These are phyloP conservation scores for Diarsia mendica DNA, from an alignment of 2,888 invertebrate genomes.

Conservation along the genomic window DNA sequence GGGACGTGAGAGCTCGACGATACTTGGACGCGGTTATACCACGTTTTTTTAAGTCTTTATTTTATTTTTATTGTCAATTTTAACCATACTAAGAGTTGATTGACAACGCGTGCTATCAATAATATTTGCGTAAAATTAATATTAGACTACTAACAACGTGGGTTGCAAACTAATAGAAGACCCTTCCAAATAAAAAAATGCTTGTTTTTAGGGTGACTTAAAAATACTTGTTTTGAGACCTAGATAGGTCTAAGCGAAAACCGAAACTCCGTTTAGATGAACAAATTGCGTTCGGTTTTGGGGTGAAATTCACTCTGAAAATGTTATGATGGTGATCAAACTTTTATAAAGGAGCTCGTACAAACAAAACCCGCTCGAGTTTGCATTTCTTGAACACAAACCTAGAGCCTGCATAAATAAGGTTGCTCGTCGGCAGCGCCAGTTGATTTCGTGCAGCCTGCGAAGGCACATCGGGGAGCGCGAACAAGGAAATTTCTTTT, in stretches of 20 bases:
- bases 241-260: not conserved
- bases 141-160: not conserved
- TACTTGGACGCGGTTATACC: too few relatives aligned
- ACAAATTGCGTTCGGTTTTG: not conserved
- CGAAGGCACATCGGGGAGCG: not conserved
- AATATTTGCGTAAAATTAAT: not conserved
- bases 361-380: not conserved
- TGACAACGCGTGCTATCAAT: constrained; percentile 11
- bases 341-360: not conserved
- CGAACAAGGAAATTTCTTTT: too few relatives aligned
- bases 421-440: not conserved
- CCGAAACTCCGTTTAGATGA: not conserved
- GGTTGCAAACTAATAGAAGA: not conserved
- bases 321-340: not conserved
- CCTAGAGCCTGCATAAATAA: too few relatives aligned
- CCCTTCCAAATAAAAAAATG: constrained; percentile 1
- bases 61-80: constrained; percentile 14
- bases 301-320: too few relatives aligned
- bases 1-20: constrained; percentile 11
- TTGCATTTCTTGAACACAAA: not conserved
- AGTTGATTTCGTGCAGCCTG: not conserved
- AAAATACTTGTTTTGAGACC: constrained; percentile 5
- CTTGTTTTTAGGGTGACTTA: not conserved
- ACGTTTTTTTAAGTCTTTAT: too few relatives aligned
- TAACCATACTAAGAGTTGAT: constrained; percentile 26